Evolutionary conservation across 2,113 vertebrate species (phyloP).

Genomic region (Phasianus colchicus): DNA sequence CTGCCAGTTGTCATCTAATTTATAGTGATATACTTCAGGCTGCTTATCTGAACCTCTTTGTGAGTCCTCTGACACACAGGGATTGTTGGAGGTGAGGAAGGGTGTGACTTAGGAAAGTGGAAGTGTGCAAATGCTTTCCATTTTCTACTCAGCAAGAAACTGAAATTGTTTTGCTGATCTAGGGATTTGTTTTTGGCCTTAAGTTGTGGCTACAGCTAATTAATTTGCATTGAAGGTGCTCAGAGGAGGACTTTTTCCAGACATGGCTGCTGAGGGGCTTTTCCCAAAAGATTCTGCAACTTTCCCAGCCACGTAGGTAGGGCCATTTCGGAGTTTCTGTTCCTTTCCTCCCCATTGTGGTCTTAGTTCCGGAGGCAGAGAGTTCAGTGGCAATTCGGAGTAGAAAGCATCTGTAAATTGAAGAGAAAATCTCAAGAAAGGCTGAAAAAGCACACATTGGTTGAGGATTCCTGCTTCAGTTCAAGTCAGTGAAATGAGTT

Average conservation of each 20-base stretch:
- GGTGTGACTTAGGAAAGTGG: background rate
- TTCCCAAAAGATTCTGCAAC: background rate
- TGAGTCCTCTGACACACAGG: background rate
- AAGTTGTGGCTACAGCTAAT: background rate
- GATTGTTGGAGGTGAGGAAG: background rate
- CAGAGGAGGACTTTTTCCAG: background rate
- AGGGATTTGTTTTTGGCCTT: background rate
- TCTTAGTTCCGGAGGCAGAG: background rate
- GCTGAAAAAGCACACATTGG: background rate
- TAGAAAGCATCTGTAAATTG: background rate
- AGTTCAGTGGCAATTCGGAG: background rate
- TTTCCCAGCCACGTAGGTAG: background rate
- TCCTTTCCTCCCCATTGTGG: background rate
- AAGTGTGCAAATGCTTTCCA: too few relatives aligned
- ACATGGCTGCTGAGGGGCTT: background rate
- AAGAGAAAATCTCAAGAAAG: background rate
- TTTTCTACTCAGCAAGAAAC: background rate
- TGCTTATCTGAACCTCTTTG: background rate
- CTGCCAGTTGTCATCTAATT: background rate
- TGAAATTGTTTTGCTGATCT: background rate
- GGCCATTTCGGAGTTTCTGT: background rate
- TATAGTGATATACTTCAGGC: rapidly evolving
- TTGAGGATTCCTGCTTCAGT: background rate
- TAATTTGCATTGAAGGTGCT: background rate
- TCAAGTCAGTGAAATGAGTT: background rate